Base-by-base conservation (phyloP, 2,797 vertebrate species). In the Mionectes olivaceus region DNA sequence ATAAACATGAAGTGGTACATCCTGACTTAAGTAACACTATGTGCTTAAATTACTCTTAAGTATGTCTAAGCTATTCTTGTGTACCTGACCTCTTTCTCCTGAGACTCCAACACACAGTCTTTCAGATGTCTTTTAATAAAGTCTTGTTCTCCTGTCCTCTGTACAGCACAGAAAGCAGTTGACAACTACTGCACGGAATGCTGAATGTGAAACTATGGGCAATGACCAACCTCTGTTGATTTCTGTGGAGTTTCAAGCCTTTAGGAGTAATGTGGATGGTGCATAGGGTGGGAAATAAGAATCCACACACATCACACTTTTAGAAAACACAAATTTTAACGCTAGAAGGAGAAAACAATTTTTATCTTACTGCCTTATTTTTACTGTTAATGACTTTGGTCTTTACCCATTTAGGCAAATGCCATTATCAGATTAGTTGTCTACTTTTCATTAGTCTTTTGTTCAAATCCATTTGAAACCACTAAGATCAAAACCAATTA, bases 381-480 rank as follows among this genome's bases (percentile, higher is more conserved):
- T 35, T 69, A 47, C 33, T 60, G 33, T 28, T 82, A 83, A 92
- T 57, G 17, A 77, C 49, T 94, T 85, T 11, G 79, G 30, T 37
- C 65, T 73, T 63, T 37, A 83, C 19, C 83, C 50, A 68, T 91
- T 92, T 65, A 81, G 53, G 60, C 52, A 76, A 94, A 83, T 9
- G 22, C 27, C 37, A 74, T 81, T 91, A 92, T 87, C 68, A 68
- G 84, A 94, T 92, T 89, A 95, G 49, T 63, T 78, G 21, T 85
- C 84, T 78, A 74, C 30, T 92, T 80, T 93, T 87, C 89, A 89
- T 80, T 80, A 80, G 52, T 57, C 37, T 84, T 80, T 67, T 77
- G 13, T 68, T 90, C 41, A 89, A 93, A 79, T 39, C 52, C 49
- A 59, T 87, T 90, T 92, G 64, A 94, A 93, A 96, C 14, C 30